Percentiles rank a stretch among this genome's conserved stretches.
phyloP scores from a whole-genome alignment of 2,797 vertebrate genomes.

The Bryconaethiops microstoma region DNA sequence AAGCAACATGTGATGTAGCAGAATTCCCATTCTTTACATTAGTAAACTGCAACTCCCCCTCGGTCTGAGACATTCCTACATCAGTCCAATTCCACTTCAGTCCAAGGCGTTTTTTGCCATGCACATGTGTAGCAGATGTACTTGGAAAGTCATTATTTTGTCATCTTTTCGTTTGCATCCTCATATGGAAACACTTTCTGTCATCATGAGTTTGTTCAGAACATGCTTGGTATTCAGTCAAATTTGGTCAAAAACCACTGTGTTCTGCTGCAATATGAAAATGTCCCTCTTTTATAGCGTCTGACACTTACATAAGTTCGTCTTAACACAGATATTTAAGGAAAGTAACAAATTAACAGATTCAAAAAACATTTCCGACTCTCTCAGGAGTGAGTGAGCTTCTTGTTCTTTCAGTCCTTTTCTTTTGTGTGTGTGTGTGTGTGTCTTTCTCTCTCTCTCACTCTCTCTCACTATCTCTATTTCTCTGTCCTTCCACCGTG shows the following conservation, averaged over 20 bases:
- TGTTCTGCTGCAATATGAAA: too few species aligned
- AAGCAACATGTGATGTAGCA: too few species aligned
- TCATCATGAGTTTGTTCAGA: neutral
- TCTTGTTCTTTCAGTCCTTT: too few species aligned
- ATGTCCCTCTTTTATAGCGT: too few species aligned
- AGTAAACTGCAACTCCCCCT: neutral
- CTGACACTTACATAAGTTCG: too few species aligned
- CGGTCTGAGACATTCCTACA: neutral
- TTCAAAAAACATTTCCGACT: neutral
- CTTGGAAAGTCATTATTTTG: neutral
- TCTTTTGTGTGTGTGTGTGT: too few species aligned
- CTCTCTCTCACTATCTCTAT: too few species aligned
- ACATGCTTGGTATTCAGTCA: neutral
- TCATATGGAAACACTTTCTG: constrained; percentile 4
- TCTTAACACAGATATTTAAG: too few species aligned
- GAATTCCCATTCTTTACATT: neutral
- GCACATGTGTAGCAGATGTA: constrained; percentile 8
- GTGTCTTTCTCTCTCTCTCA: too few species aligned
- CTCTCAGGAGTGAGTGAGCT: neutral
- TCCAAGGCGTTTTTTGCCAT: neutral
- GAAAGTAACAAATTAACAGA: neutral
- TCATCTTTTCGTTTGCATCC: constrained; percentile 6
- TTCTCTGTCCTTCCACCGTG: too few species aligned
- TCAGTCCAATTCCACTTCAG: neutral
- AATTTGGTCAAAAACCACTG: too few species aligned